Evolutionary conservation across 2,113 vertebrate genomes (phyloP).

Genomic region (Steatornis caripensis): DNA sequence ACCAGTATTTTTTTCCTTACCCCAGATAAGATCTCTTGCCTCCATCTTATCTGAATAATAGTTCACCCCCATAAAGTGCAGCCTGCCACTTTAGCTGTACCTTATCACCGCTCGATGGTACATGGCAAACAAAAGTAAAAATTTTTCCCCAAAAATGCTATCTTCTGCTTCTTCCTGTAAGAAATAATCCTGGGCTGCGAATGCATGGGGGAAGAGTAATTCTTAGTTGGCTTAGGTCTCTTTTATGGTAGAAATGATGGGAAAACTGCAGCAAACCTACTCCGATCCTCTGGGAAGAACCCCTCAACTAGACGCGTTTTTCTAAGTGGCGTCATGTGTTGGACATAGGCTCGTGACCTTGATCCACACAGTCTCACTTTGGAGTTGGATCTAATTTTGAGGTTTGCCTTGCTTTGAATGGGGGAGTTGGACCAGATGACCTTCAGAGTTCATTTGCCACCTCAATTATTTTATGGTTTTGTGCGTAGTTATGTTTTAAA

Average conservation of each 20-base stretch:
- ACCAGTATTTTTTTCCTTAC: neutral
- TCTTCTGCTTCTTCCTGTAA: constrained; percentile 47
- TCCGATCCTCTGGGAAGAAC: neutral
- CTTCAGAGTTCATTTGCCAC: neutral
- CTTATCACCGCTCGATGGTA: constrained; percentile 67
- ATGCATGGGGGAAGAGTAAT: neutral
- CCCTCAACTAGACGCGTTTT: neutral
- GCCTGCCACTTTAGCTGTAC: constrained; percentile 63
- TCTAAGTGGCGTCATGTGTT: neutral
- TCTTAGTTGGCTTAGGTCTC: neutral
- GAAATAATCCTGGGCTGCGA: neutral
- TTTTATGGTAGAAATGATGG: neutral
- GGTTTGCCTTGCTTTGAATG: neutral
- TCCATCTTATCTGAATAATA: constrained; percentile 71
- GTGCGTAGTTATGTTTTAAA: neutral
- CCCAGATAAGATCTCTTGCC: constrained; percentile 40
- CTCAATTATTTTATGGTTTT: neutral
- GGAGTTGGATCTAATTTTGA: neutral
- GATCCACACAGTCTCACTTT: neutral
- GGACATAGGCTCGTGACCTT: neutral
- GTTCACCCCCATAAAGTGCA: constrained; percentile 58
- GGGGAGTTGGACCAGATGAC: neutral
- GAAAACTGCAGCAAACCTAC: neutral
- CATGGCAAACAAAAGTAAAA: constrained; percentile 53
- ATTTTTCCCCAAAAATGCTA: constrained; percentile 54